These are phyloP conservation scores for Cryptophagus acutangulus DNA, from an alignment of 2,888 invertebrate species.

Conservation along the genomic window DNA sequence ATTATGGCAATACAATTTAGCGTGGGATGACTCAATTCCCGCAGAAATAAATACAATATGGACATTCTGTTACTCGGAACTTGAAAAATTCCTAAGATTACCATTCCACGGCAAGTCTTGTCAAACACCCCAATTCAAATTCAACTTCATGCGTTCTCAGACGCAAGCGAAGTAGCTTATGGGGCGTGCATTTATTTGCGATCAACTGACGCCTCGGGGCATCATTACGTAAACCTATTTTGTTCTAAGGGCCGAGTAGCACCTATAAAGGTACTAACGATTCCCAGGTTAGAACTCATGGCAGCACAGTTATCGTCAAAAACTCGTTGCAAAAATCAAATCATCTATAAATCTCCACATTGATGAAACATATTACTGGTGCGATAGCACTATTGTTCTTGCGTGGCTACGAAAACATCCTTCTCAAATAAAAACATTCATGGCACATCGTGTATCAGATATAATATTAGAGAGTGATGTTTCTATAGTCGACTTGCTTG, in stretches of 20 bases:
- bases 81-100: constrained; percentile 3
- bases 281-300: constrained; percentile 30
- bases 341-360: constrained; percentile 8
- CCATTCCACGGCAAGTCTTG: constrained; percentile 10
- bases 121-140: not conserved
- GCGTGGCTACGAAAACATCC: constrained; percentile 11
- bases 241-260: constrained; percentile 32
- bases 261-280: constrained; percentile 25
- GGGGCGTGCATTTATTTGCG: constrained; percentile 20
- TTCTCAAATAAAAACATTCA: constrained; percentile 24
- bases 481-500: no score
- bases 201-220: constrained; percentile 8
- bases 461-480: no score
- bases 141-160: constrained; percentile 23
- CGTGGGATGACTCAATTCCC: constrained; percentile 17
- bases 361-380: constrained; percentile 19
- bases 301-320: constrained; percentile 24
- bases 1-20: constrained; percentile 15
- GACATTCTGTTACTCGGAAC: constrained; percentile 5
- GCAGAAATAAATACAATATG: constrained; percentile 11
- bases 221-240: constrained; percentile 17
- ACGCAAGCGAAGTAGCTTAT: constrained; percentile 22
- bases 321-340: constrained; percentile 14
- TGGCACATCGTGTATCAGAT: constrained; percentile 24
- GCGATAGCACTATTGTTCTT: constrained; percentile 26